Evolutionary conservation across 2,888 invertebrate genomes (phyloP).

Genomic region (Notodonta ziczac): DNA sequence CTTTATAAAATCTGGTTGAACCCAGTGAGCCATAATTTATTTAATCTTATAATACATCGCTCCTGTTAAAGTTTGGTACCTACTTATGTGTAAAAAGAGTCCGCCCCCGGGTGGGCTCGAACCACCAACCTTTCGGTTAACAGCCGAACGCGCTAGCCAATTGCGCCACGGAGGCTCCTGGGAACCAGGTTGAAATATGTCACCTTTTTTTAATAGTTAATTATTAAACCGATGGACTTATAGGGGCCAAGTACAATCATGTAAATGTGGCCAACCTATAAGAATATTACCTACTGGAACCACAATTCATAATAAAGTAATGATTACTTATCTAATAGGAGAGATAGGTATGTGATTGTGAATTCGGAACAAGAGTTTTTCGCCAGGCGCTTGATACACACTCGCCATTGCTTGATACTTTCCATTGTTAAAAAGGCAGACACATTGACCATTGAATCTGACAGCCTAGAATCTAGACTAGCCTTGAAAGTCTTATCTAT

Average conservation of each 20-base stretch:
- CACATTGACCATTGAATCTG: too few species aligned
- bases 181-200: background rate
- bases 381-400: background rate
- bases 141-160: constrained; percentile 99
- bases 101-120: constrained; percentile 98
- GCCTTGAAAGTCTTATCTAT: too few species aligned
- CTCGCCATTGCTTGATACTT: too few species aligned
- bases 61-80: background rate
- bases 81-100: background rate
- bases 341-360: background rate
- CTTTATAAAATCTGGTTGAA: too few species aligned
- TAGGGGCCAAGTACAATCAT: background rate
- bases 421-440: too few species aligned
- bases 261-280: too few species aligned
- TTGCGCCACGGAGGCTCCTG: constrained; percentile 78
- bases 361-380: background rate
- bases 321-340: background rate
- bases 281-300: too few species aligned
- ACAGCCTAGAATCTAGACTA: too few species aligned
- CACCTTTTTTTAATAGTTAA: background rate
- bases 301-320: background rate
- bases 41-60: too few species aligned
- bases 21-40: too few species aligned
- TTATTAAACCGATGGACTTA: background rate
- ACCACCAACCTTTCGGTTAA: constrained; percentile 99